Evolutionary conservation across 2,113 vertebrate genomes (phyloP), one percentile per base, ranked within the genome.

Genomic region (Hippocampus mohnikei): DNA sequence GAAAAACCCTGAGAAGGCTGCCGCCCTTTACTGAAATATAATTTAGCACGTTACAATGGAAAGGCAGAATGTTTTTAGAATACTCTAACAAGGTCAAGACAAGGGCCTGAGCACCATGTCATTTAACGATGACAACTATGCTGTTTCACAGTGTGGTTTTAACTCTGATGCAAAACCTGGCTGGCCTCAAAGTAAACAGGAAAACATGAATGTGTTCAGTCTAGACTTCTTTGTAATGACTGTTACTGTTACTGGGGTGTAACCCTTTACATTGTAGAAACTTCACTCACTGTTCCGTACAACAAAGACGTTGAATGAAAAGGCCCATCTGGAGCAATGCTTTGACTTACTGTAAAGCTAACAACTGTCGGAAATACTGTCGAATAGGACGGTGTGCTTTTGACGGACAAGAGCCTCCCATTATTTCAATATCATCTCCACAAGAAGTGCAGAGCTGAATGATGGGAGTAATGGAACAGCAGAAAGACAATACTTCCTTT

Each of bases 341-440:
- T 33, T 75, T 66, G 27, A 68, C 65, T 74, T n/a, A 60, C 59
- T 60, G 37, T 8, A 61, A 61, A 20, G 59, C 27, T 11, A 64
- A 59, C 55, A 77, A 55, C 40, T 1, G 25, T 55, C 50, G 68
- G 56, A 74, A 66, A 69, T 74, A 74, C 82, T 18, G 41, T 42
- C 21, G 4, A 52, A 44, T 15, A 25, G 63, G n/a, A 77, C 37
- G 18, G 52, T 44, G n/a, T 82, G 82, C 75, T 87, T 87, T 88
- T 87, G 83, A 89, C 84, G 74, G 74, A 83, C 78, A 77, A 70
- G 80, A 81, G 69, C 59, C 44, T 37, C 63, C 64, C 69, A 81
- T 77, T 61, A 61, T 81, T 73, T 84, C 81, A 81, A 78, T 86
- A 83, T 85, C 84, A 88, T 81, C 81, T 79, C 74, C 72, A 71